Evolutionary conservation across 2,113 vertebrate genomes (phyloP), one percentile per base, ranked within the genome.

Genomic region (Pogona vitticeps): DNA sequence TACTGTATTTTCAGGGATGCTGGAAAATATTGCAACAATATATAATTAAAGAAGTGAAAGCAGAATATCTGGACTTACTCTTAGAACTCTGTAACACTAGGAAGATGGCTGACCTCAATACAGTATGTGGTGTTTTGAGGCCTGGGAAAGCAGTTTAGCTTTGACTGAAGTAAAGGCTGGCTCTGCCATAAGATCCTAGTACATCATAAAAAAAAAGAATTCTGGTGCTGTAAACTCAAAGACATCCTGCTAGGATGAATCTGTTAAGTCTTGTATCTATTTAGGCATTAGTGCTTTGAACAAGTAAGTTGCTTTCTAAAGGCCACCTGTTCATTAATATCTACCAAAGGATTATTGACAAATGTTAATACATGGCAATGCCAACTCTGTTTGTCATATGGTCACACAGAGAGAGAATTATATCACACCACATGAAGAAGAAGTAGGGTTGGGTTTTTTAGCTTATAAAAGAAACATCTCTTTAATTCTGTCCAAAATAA

Each of bases 281-380:
- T 95, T 93, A 92, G 93, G 36, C 85, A 91, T 84, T 84, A 23
- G 77, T 26, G 82, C 89, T 93, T 93, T 94, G 92, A 95, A 93
- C 92, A 93, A 90, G 88, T 87, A 92, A 91, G 91, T 81, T 72
- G 68, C 88, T 93, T 92, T 93, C 91, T 91, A 92, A 95, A 90
- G 83, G 78, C 90, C 92, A 92, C 92, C 92, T 94, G 92, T 91
- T 94, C 94, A 93, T 93, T 95, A 94, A 95, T 94, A 93, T 91
- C 88, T 88, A 68, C 85, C 92, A 92, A 52, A 92, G 90, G 76
- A 78, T 95, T 91, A 86, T 89, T 83, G 70, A 56, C 28, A 40
- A 77, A 42, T 88, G 46, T 77, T 58, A 83, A 38, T 26, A 18
- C n/a, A 13, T 46, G 17, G 61, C 21, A 75, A 38, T 81, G 70